Evolutionary conservation across 2,888 invertebrate species (phyloP), one percentile per base, ranked within the genome.

Genomic region (Automeris io): DNA sequence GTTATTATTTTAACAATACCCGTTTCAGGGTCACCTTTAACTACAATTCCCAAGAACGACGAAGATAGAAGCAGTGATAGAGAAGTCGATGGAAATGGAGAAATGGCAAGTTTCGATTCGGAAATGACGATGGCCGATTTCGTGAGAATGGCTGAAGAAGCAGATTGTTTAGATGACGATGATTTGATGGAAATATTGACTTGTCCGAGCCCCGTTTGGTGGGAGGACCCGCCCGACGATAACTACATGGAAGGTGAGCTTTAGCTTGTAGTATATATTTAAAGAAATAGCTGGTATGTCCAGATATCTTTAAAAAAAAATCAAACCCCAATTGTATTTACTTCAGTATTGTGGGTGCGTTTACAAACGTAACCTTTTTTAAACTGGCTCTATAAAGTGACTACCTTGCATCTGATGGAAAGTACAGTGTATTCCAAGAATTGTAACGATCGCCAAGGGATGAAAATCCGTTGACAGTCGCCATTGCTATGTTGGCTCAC

Each of bases 151-250:
- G 60, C 66, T 1, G 76, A 81, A 1, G 72, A 73, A 1, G 57
- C 51, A 0, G 51, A 59, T 1, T 60, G 54, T 0, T 41, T 85
- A 6, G 67, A 68, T 1, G 80, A 81, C 16, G 85, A 85, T 3
- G 82, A 80, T 26, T 48, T 80, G 2, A 57, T 80, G 65, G 82
- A 82, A 51, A 81, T 86, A 11, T 49, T 83, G 23, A 83, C 82
- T 0, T 83, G 83, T 8, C 79, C 81, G 0, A 86, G 85, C 26
- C 85, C 85, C 0, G 85, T 86, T 0, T 86, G 85, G 85, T 85
- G 85, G 85, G 85, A 86, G 36, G 73, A 75, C 1, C 69, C 72
- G 0, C 70, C 70, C 0, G 51, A 65, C 23, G 51, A 50, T 0
- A 45, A 46, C 0, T 68, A 68, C 44, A 31, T 47, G 40, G 73